Evolutionary conservation across 2,797 vertebrate species (phyloP), one percentile per base, ranked within the genome.

Genomic region (Chloroceryle amazona): DNA sequence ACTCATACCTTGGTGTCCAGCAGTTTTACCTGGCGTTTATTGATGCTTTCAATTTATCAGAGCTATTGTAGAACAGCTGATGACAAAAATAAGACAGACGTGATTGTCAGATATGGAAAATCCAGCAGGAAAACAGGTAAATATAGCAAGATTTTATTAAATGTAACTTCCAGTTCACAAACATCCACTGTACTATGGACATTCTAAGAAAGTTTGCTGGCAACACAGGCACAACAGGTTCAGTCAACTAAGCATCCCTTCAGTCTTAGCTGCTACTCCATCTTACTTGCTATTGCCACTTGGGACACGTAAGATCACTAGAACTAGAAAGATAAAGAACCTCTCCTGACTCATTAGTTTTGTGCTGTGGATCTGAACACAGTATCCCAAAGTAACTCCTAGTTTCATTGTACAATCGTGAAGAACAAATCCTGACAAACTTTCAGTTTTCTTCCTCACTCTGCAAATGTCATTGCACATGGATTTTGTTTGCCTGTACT

Each of bases 21-120:
- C 35, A 39, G 46, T 55, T 93, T 72, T 55, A 84, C 31, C 8
- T 33, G 41, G 25, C 26, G 66, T 68, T 83, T 90, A 79, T 35
- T 58, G 16, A 52, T 58, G 20, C 35, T 75, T 75, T 72, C 54
- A 83, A 84, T 35, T 65, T 84, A 31, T 26, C 25, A 41, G 66
- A 81, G 25, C 33, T 42, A 54, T 31, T 39, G 65, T 20, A 18
- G 39, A 65, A 84, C 23, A 74, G 62, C 35, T 54, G n/a, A 63
- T 57, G 35, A 88, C 37, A 58, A 62, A 88, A 68, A 13, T 1
- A 52, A 44, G 25, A 54, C 51, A 57, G 2, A 8, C n/a, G 29
- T 0, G 0, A 25, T 4, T 51, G 16, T 66, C 70, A 52, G 19
- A 71, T 73, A 55, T 0, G 28, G 52, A 39, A 17, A 58, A 81